Percentiles rank a stretch among this genome's conserved stretches.
phyloP scores from a whole-genome alignment of 2,797 vertebrate genomes.

The Epinephelus malabaricus region DNA sequence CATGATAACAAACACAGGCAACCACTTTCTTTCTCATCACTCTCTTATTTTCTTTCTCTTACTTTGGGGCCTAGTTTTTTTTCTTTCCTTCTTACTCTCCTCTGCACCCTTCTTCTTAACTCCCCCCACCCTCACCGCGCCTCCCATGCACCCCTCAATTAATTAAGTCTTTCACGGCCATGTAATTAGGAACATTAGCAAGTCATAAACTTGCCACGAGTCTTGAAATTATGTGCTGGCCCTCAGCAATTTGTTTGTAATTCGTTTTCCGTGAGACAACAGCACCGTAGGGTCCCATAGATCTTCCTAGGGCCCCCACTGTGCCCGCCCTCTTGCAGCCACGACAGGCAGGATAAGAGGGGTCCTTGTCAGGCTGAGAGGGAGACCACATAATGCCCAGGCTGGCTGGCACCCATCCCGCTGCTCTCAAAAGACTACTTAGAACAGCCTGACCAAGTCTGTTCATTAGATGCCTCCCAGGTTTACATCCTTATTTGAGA shows the following conservation, averaged over 20 bases:
- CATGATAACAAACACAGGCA: constrained; percentile 98
- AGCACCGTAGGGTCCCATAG: constrained; percentile 95
- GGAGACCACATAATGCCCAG: constrained; percentile 65
- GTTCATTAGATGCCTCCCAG: constrained; percentile 28
- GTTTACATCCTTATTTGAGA: constrained; percentile 21
- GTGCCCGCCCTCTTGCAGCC: constrained; percentile 82
- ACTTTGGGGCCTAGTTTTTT: constrained; percentile 67
- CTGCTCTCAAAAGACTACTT: constrained; percentile 39
- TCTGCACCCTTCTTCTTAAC: constrained; percentile 55
- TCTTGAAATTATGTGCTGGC: constrained; percentile 99
- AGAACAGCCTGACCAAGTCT: constrained; percentile 27
- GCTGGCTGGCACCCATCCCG: constrained; percentile 65
- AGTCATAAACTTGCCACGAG: constrained; percentile 99
- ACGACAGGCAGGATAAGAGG: constrained; percentile 68
- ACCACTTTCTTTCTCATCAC: constrained; percentile 84
- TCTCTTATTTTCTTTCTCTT: constrained; percentile 73
- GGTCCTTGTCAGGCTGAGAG: constrained; percentile 68
- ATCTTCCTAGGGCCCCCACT: constrained; percentile 91
- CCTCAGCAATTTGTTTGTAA: constrained; percentile 99
- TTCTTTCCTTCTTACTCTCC: constrained; percentile 57
- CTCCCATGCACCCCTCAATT: constrained; percentile 89
- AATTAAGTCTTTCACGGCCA: constrained; percentile 99
- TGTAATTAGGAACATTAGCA: constrained; percentile 99
- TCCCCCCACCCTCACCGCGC: constrained; percentile 26
- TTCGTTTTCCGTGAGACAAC: constrained; percentile 95